Conservation (phyloP, 2,797 vertebrate genomes). For the Alexandromys oeconomus region DNA sequence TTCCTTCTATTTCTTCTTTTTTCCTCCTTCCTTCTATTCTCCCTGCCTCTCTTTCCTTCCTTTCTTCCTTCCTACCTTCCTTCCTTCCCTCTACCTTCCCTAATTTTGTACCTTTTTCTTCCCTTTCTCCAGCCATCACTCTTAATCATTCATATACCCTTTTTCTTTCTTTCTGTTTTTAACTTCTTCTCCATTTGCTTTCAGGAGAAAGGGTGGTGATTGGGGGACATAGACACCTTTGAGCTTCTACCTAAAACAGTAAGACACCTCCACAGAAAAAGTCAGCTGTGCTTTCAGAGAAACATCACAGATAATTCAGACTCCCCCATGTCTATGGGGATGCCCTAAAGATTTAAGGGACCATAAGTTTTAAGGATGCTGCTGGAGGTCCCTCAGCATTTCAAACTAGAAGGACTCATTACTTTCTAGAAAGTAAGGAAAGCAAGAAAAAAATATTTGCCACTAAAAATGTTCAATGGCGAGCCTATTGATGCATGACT, state of each 20-base stretch:
- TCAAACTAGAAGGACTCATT: not conserved
- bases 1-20: too few relatives aligned
- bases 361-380: not conserved
- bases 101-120: not conserved
- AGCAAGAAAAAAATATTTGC: not conserved
- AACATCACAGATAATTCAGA: not conserved
- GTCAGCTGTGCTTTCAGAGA: not conserved
- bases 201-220: not conserved
- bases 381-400: not conserved
- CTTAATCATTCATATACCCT: not conserved
- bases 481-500: not conserved
- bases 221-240: not conserved
- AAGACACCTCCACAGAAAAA: not conserved
- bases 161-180: too few relatives aligned
- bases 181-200: not conserved
- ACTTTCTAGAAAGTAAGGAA: not conserved
- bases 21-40: not conserved
- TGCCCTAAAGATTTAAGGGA: not conserved
- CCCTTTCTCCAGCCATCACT: not conserved
- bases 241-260: not conserved
- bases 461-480: not conserved
- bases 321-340: too few relatives aligned
- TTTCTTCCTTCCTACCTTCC: accelerated
- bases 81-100: not conserved
- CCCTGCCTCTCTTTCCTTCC: not conserved